Evolutionary conservation across 2,113 vertebrate genomes (phyloP).

Genomic region (Oreotrochilus melanogaster): DNA sequence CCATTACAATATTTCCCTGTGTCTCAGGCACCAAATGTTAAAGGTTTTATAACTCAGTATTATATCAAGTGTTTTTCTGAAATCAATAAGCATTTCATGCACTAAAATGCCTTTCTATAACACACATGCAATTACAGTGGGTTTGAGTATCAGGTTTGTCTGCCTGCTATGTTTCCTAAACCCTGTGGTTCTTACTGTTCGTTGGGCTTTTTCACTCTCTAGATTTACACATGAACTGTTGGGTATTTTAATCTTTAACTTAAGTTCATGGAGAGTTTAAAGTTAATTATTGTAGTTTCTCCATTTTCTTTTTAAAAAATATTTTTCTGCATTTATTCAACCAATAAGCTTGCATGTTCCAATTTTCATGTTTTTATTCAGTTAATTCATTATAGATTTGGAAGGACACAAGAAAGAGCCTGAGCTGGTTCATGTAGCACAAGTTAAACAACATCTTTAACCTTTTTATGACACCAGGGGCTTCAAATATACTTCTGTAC

Average conservation of each 20-base stretch:
- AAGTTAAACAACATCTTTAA: neutral
- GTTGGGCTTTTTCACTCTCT: neutral
- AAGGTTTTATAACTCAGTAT: neutral
- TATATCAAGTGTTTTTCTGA: neutral
- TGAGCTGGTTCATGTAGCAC: neutral
- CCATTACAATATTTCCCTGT: neutral
- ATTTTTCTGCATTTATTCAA: neutral
- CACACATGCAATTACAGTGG: neutral
- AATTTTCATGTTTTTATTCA: neutral
- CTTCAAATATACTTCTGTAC: neutral
- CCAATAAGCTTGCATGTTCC: neutral
- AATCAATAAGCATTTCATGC: constrained; percentile 27
- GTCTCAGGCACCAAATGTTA: neutral
- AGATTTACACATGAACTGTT: neutral
- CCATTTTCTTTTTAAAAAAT: neutral
- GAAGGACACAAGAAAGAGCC: neutral
- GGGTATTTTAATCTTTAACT: neutral
- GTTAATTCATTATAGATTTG: neutral
- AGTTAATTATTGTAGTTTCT: neutral
- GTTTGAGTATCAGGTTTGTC: neutral
- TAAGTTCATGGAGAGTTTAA: neutral
- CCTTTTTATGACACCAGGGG: neutral
- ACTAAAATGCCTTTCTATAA: neutral
- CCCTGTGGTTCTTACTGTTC: neutral
- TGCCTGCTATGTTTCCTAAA: neutral